Conservation (phyloP, 2,888 invertebrate genomes). For the Drosophila longiperda region DNA sequence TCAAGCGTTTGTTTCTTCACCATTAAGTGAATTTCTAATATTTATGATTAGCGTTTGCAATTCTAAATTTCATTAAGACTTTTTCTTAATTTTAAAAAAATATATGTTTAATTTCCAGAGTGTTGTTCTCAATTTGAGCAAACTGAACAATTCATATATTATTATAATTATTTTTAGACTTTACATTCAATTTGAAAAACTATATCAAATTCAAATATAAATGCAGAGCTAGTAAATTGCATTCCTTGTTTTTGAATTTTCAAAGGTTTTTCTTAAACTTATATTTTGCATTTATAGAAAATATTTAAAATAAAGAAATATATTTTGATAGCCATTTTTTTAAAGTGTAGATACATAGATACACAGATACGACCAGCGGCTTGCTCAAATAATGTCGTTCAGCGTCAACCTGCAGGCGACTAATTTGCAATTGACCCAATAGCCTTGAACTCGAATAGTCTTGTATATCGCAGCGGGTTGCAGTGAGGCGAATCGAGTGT, state of each 20-base stretch:
- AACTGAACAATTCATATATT: too few species aligned
- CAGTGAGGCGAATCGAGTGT: conserved; percentile 41
- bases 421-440: conserved; percentile 79
- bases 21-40: too few species aligned
- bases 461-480: conserved; percentile 7
- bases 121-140: too few species aligned
- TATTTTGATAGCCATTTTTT: not conserved
- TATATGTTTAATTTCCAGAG: not conserved
- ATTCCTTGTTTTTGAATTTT: not conserved
- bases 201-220: too few species aligned
- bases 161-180: not conserved
- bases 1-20: not conserved
- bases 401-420: conserved; percentile 77
- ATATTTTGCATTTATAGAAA: not conserved
- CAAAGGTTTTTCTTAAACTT: not conserved
- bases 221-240: not conserved
- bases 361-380: conserved; percentile 24
- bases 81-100: too few species aligned
- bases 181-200: not conserved
- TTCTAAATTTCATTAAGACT: not conserved
- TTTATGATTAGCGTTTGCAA: too few species aligned
- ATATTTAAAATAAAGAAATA: not conserved
- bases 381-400: conserved; percentile 72
- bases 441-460: conserved; percentile 77
- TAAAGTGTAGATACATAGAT: conserved; percentile 12